Evolutionary conservation across 1,140 invertebrate species (phyloP), one percentile per base, ranked within the genome.

Genomic region (Eriosoma lanigerum): DNA sequence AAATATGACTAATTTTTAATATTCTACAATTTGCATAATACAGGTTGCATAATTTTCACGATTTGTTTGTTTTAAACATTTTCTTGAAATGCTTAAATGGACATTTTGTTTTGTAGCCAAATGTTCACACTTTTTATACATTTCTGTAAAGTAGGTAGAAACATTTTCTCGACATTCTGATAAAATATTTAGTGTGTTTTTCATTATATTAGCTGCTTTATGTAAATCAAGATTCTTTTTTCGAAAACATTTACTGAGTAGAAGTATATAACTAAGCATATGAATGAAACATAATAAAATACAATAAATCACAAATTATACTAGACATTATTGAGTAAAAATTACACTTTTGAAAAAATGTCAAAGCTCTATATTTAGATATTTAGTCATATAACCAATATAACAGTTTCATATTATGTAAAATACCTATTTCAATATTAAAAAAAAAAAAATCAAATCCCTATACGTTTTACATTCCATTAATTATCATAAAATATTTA

Each of bases 211-310:
- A 21, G 54, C 54, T 56, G 54, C 50, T 52, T 52, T 19, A n/a
- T 60, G 58, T 60, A 60, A 60, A 60, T 60, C 24, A 60, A 26
- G 19, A 62, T 15, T 26, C 60, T 62, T 62, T 62, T 62, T 62
- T 62, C 26, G 60, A 62, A 62, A 62, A 62, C 60, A 38, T 66
- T 66, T 66, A 66, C 32, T 32, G 19, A 32, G 32, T 66, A 8
- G 26, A 21, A 66, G 62, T 24, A 21, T 58, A 21, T 58, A 58
- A 21, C 24, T 58, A 58, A 26, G 56, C 24, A 58, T 58, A 26
- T 24, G 56, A 15, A 21, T 24, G 24, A 58, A 21, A 58, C 56
- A n/a, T n/a, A n/a, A n/a, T n/a, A n/a, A n/a, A n/a, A n/a, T n/a
- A n/a, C n/a, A n/a, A n/a, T n/a, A n/a, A n/a, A n/a, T n/a, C n/a